Evolutionary conservation across 2,113 vertebrate genomes (phyloP), one percentile per base, ranked within the genome.

Genomic region (Indri indri): DNA sequence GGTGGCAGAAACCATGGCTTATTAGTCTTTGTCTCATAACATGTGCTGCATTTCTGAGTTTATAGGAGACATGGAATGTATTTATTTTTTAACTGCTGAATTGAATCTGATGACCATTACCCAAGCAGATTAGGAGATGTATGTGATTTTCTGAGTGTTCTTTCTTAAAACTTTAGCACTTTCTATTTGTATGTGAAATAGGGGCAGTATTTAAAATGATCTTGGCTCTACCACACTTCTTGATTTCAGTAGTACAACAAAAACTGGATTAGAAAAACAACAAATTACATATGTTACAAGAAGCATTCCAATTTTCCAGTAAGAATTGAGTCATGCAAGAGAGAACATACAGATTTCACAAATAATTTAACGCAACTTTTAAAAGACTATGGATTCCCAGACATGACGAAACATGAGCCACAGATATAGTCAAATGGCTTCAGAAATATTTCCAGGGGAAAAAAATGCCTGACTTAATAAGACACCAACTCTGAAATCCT

Each of bases 271-370:
- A 86, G 1, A 87, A 37, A 22, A 85, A 89, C 27, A 93, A 80
- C 74, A 90, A 92, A 87, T 70, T 90, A 93, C 84, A 91, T n/a
- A 92, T 71, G 57, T 88, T 70, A 94, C 27, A 70, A 86, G 88
- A 90, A 93, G 57, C 45, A 73, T 74, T 97, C 74, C 34, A 84
- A 70, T 92, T 95, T 96, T 83, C 82, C 86, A 96, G n/a, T 76
- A 77, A 93, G 57, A 96, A 84, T 32, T 61, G 23, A 94, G 32
- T 94, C 86, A 93, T 63, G 8, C 37, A 82, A 97, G 45, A 96
- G 18, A 87, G 54, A 63, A 22, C 6, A 22, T 71, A 93, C 32
- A 91, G 23, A 94, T 93, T 87, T 93, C 87, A 76, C 66, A 94
- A 91, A 96, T 85, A 90, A 97, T 81, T 76, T 77, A 90, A 94